These are phyloP conservation scores for Heliconius erato DNA, from an alignment of 2,888 invertebrate species.

Conservation along the genomic window DNA sequence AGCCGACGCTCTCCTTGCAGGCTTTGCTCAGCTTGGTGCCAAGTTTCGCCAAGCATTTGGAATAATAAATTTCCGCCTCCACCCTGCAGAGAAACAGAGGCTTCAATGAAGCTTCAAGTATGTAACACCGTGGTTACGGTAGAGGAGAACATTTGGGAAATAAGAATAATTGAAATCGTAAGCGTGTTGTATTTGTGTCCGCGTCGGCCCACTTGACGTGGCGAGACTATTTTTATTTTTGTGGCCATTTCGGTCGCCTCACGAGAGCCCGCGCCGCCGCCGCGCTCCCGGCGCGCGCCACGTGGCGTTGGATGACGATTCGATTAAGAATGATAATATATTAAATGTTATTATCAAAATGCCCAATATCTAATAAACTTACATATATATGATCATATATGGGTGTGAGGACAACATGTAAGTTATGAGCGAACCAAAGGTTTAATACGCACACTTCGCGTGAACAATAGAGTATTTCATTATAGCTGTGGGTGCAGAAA, in stretches of 20 bases:
- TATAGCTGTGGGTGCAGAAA: constrained; percentile 62
- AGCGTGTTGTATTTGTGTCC: constrained; percentile 64
- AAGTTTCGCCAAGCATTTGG: constrained; percentile 95
- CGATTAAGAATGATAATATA: background rate
- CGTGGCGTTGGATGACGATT: background rate
- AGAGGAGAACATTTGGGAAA: background rate
- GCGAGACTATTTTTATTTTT: constrained; percentile 72
- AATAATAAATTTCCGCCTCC: constrained; percentile 95
- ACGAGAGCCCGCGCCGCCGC: background rate
- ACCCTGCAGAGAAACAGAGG: constrained; percentile 86
- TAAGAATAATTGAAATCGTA: constrained; percentile 55
- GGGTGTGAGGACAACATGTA: too few species aligned
- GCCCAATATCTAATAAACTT: too few species aligned
- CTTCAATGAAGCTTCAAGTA: background rate
- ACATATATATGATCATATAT: too few species aligned
- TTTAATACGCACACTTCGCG: constrained; percentile 36
- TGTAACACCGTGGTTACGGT: background rate
- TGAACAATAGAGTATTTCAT: constrained; percentile 73
- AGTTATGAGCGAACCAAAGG: too few species aligned
- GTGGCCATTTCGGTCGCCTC: constrained; percentile 75
- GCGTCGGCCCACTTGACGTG: constrained; percentile 74
- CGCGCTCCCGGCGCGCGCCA: background rate
- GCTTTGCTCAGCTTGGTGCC: constrained; percentile 94
- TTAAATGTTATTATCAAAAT: too few species aligned
- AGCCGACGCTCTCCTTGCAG: constrained; percentile 91